Evolutionary conservation across 2,888 invertebrate species (phyloP), one percentile per base, ranked within the genome.

Genomic region (Pristionchus mayeri): DNA sequence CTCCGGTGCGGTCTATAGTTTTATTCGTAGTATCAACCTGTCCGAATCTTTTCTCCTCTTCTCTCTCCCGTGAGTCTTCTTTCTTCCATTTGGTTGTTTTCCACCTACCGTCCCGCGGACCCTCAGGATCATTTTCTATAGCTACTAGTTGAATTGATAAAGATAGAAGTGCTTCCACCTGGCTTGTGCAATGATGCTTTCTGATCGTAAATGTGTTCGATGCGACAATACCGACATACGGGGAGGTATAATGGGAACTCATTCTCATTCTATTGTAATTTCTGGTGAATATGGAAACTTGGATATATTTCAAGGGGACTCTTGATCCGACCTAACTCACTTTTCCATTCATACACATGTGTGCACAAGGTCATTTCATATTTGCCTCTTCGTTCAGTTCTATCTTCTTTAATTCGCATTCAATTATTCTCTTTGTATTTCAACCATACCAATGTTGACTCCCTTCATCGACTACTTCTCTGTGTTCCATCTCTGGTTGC

Each of bases 61-160:
- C 60, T 85, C 63, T 30, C 48, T 85, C 63, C 63, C 81, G 24
- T 79, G 79, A 79, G 34, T 75, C 44, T 27, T 34, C 75, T 21
- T 67, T 40, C 67, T 37, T 67, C 67, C 67, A 67, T 21, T 67
- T 67, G 67, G 67, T 67, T 67, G 67, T 67, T 67, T 21, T 37
- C 34, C n/a, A 67, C 27, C 67, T n/a, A 37, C 67, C 67, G 67
- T 67, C 67, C 67, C 67, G 34, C 37, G 67, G 67, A 60, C 67
- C 37, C 21, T 67, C 67, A 67, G 67, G 67, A 67, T 67, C 37
- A 67, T 34, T 67, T 37, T 67, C 67, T 2, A 67, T 67, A 30
- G 60, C 11, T 60, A 24, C 11, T n/a, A n/a, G n/a, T 60, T n/a
- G 67, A 67, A 21, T n/a, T 34, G 18, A 67, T 67, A 67, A 67